phyloP scores from a whole-genome alignment of 2,113 vertebrate species.

The Vulpes vulpes region DNA sequence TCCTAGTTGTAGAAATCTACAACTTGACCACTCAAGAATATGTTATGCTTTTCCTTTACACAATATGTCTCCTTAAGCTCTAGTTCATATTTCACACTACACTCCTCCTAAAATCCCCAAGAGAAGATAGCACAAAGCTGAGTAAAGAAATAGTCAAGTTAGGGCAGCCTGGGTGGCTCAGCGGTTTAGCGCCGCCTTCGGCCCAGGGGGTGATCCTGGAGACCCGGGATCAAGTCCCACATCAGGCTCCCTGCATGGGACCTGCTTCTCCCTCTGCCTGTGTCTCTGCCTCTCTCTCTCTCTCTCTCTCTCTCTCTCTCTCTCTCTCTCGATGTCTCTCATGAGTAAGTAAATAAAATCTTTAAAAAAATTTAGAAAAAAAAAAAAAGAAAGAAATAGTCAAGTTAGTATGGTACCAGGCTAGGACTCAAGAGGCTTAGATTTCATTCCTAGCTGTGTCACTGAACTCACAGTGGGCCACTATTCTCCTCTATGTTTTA shows the following conservation, averaged over 20 bases:
- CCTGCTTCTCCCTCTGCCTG: no score
- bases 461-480: neutral
- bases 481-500: neutral
- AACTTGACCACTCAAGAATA: neutral
- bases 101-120: conserved; percentile 30
- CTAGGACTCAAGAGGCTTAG: conserved; percentile 13
- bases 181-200: no score
- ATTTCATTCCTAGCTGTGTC: conserved; percentile 35
- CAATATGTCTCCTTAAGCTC: neutral
- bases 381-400: neutral
- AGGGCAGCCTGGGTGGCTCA: no score
- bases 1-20: conserved; percentile 30
- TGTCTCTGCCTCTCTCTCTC: no score
- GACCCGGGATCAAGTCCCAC: no score
- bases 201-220: no score
- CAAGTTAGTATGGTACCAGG: neutral
- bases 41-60: conserved; percentile 10
- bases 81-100: conserved; percentile 51
- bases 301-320: no score
- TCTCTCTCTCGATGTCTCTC: no score
- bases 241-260: no score
- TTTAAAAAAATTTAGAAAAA: no score
- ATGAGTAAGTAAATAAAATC: no score
- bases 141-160: neutral
- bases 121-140: conserved; percentile 40